These are phyloP conservation scores for Uropsilus gracilis DNA, from an alignment of 2,113 vertebrate genomes.

Conservation along the genomic window DNA sequence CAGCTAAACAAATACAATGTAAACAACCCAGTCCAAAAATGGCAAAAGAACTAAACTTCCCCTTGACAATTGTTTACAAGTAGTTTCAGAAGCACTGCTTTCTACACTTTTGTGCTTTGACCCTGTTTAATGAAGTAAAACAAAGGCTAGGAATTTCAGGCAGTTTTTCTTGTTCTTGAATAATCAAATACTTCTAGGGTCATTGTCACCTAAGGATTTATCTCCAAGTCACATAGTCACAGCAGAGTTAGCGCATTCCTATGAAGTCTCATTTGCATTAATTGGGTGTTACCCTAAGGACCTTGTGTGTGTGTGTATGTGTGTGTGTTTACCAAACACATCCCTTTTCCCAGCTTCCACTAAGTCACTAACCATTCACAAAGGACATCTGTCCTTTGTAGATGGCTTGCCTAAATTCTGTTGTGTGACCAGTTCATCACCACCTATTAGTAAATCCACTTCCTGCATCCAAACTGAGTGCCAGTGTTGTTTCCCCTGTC, in stretches of 20 bases:
- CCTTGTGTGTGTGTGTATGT: not conserved
- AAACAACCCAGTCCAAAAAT: too few species aligned
- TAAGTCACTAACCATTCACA: not conserved
- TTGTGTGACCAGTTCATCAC: constrained; percentile 2
- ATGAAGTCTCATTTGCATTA: not conserved
- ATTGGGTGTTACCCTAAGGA: not conserved
- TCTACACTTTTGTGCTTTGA: not conserved
- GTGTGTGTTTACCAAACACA: not conserved
- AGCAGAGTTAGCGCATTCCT: not conserved
- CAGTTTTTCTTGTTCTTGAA: constrained; percentile 18
- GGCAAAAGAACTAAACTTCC: too few species aligned
- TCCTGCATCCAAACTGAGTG: not conserved
- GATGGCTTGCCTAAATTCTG: not conserved
- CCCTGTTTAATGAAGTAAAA: not conserved
- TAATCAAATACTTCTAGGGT: constrained; percentile 15
- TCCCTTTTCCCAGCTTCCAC: not conserved
- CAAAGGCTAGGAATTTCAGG: not conserved
- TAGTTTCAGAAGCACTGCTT: constrained; percentile 19
- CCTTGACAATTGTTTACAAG: not conserved
- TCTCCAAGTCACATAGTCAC: not conserved
- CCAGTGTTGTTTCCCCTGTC: constrained; percentile 1
- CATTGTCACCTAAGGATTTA: not conserved
- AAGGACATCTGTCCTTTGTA: not conserved
- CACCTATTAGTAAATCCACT: not conserved
- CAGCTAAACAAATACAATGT: too few species aligned